A percentile compares a stretch with the other conserved stretches of the same genome.
These are phyloP conservation scores for Sesia bembeciformis DNA, from an alignment of 2,888 invertebrate genomes.

Conservation along the genomic window DNA sequence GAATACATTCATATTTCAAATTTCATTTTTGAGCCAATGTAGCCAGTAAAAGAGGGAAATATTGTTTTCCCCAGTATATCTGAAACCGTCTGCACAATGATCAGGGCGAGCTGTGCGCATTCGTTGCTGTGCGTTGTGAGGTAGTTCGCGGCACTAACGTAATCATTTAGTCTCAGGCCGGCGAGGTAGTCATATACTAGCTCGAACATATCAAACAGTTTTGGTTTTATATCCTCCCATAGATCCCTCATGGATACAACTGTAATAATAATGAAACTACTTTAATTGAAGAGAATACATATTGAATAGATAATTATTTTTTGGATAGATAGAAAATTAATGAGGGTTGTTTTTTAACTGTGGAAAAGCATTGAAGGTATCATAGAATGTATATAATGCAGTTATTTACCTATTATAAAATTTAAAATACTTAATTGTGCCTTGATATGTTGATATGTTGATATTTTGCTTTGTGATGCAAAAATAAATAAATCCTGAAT, in stretches of 20 bases:
- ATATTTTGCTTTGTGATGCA: too few relatives aligned
- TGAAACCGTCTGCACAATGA: slow-evolving; percentile 44
- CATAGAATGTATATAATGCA: too few relatives aligned
- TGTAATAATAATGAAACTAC: slow-evolving; percentile 15
- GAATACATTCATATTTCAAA: too few relatives aligned
- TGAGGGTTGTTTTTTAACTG: too few relatives aligned
- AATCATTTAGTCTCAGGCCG: slow-evolving; percentile 53
- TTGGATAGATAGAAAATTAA: too few relatives aligned
- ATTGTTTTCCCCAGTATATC: slow-evolving; percentile 45
- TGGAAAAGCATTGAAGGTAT: too few relatives aligned
- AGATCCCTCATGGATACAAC: slow-evolving; percentile 55
- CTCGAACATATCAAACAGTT: slow-evolving; percentile 45
- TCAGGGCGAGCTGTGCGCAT: slow-evolving; percentile 34
- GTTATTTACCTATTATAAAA: too few relatives aligned
- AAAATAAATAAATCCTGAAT: too few relatives aligned
- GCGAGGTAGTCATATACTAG: slow-evolving; percentile 58
- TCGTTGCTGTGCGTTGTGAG: slow-evolving; percentile 24
- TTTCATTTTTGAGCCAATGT: not conserved
- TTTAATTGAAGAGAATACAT: too few relatives aligned
- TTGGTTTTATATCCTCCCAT: slow-evolving; percentile 46
- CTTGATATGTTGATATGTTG: too few relatives aligned
- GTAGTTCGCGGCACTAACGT: slow-evolving; percentile 36
- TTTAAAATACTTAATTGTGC: too few relatives aligned
- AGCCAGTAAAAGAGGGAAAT: slow-evolving; percentile 34
- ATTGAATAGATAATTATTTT: too few relatives aligned